Percentiles rank a stretch among this genome's conserved stretches.
Conservation (phyloP, 2,797 vertebrate species). For the Apogon talboti region DNA sequence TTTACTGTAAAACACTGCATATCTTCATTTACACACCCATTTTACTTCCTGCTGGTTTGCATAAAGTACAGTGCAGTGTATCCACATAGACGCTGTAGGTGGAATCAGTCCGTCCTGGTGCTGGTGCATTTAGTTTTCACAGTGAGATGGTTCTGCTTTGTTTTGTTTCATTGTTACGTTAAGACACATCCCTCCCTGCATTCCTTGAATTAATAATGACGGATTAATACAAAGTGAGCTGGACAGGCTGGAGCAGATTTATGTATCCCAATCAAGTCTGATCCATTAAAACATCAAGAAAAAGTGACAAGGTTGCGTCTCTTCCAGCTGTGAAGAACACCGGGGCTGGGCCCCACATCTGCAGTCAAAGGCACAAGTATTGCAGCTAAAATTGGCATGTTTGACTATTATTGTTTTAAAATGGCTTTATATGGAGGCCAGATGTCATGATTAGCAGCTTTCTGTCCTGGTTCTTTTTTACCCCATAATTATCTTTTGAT, state of each 20-base stretch:
- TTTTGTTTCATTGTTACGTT: constrained; percentile 43
- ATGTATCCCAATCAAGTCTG: constrained; percentile 44
- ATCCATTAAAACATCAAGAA: constrained; percentile 45
- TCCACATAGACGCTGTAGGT: constrained; percentile 25
- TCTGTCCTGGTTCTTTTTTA: constrained; percentile 68
- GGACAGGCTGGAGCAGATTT: constrained; percentile 41
- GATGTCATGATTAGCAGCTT: constrained; percentile 78
- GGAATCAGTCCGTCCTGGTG: constrained; percentile 27
- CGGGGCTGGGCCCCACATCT: constrained; percentile 62
- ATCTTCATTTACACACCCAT: constrained; percentile 23
- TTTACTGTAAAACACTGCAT: constrained; percentile 15
- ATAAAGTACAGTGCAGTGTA: constrained; percentile 24
- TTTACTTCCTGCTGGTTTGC: constrained; percentile 50
- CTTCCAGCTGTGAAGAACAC: constrained; percentile 37
- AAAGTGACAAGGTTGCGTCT: constrained; percentile 51
- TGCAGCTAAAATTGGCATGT: constrained; percentile 71
- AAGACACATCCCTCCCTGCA: constrained; percentile 24
- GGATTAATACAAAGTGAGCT: constrained; percentile 24
- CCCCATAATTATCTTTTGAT: constrained; percentile 75
- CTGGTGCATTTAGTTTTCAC: constrained; percentile 67
- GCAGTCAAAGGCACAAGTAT: constrained; percentile 66
- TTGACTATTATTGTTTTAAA: constrained; percentile 76
- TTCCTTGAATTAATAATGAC: constrained; percentile 36
- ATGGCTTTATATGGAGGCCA: constrained; percentile 73
- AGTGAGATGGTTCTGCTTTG: constrained; percentile 66